A percentile compares a stretch with the other conserved stretches of the same genome.
Evolutionary conservation across 2,797 vertebrate species (phyloP).

Genomic region (Tauraco hartlaubi): DNA sequence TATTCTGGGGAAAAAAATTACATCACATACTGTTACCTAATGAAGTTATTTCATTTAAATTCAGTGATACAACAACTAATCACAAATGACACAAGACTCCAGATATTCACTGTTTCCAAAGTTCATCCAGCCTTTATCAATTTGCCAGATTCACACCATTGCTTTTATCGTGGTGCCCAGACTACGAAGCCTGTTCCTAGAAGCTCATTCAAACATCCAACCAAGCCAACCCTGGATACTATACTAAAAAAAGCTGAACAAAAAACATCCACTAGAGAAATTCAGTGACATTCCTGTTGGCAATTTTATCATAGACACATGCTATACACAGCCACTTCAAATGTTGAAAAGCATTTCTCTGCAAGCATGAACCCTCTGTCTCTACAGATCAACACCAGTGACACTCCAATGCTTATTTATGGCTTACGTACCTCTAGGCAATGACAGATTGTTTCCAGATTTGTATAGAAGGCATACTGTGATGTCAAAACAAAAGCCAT

Average conservation of each 20-base stretch:
- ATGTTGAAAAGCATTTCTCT: not conserved
- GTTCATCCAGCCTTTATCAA: not conserved
- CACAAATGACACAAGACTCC: not conserved
- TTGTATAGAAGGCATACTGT: not conserved
- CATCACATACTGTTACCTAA: not conserved
- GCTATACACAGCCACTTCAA: not conserved
- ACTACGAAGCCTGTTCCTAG: not conserved
- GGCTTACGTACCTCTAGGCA: conserved; percentile 7
- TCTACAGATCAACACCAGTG: conserved; percentile 9
- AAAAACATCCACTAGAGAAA: not conserved
- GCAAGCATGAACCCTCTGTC: not conserved
- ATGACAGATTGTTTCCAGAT: conserved; percentile 52
- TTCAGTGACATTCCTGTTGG: not conserved
- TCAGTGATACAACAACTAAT: not conserved
- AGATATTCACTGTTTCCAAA: not conserved
- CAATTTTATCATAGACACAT: not conserved
- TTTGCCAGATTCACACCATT: not conserved
- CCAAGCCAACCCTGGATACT: not conserved
- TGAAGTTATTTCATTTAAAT: not conserved
- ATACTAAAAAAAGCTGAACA: not conserved
- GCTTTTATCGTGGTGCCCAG: not conserved
- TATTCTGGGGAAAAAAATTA: not conserved
- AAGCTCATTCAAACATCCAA: not conserved
- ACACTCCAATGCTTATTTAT: conserved; percentile 36
- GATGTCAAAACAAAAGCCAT: conserved; percentile 31